Evolutionary conservation across 2,797 vertebrate species (phyloP).

Genomic region (Halcyon chelicuti): DNA sequence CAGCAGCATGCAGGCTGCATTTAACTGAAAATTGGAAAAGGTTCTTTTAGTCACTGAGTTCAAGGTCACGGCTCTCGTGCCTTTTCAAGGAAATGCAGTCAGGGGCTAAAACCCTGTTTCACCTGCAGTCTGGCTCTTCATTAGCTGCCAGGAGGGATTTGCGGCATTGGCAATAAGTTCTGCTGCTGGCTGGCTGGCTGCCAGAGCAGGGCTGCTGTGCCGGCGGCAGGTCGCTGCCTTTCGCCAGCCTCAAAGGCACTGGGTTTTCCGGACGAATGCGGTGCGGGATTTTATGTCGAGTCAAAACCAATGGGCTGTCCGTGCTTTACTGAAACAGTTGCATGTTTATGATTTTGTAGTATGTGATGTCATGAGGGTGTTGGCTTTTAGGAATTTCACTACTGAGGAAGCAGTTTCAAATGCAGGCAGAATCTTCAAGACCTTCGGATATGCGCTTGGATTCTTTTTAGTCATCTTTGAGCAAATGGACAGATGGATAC

Average conservation of each 20-base stretch:
- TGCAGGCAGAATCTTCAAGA: constrained; percentile 64
- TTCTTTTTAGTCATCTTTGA: constrained; percentile 63
- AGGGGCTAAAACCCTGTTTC: constrained; percentile 60
- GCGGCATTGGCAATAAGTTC: constrained; percentile 80
- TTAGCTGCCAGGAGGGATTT: constrained; percentile 78
- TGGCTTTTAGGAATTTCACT: constrained; percentile 72
- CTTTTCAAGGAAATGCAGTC: not conserved
- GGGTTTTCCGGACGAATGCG: constrained; percentile 26
- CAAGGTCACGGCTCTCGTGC: constrained; percentile 69
- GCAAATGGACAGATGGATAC: not conserved
- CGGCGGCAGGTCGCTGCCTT: constrained; percentile 37
- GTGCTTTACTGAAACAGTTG: not conserved
- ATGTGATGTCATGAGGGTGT: constrained; percentile 82
- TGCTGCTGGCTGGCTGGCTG: constrained; percentile 78
- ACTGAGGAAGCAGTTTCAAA: constrained; percentile 69
- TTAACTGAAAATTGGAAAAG: not conserved
- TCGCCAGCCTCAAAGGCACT: constrained; percentile 36
- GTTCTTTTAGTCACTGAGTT: not conserved
- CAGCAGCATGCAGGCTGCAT: fast-evolving
- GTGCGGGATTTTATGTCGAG: constrained; percentile 11
- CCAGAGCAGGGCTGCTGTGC: constrained; percentile 73
- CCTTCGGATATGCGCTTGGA: not conserved
- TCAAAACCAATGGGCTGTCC: constrained; percentile 3
- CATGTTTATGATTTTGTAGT: constrained; percentile 23
- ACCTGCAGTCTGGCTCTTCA: constrained; percentile 71